These are phyloP conservation scores for Nematopogon swammerdamellus DNA, from an alignment of 2,888 invertebrate genomes.

Conservation along the genomic window DNA sequence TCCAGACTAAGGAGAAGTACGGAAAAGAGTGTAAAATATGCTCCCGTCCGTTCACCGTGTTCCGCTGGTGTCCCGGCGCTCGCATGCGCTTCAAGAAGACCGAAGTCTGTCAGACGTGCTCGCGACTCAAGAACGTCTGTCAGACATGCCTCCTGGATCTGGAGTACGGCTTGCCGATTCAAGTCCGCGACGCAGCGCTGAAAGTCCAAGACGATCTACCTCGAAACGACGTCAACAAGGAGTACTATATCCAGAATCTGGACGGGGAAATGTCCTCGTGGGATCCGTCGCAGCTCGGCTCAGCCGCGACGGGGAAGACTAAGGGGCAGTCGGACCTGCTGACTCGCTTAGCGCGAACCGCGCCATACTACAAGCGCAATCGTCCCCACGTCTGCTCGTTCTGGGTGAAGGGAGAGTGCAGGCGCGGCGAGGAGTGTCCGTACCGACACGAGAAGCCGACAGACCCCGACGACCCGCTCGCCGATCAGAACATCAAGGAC, in stretches of 20 bases:
- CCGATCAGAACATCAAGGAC: conserved; percentile 94
- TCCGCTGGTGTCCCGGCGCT: conserved; percentile 95
- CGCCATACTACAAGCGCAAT: conserved; percentile 94
- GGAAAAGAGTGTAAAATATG: conserved; percentile 97
- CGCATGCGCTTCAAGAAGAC: conserved; percentile 96
- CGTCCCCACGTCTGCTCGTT: conserved; percentile 95
- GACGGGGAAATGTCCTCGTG: conserved; percentile 66
- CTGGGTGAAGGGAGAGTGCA: conserved; percentile 98
- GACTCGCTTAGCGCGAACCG: conserved; percentile 83
- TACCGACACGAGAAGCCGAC: conserved; percentile 95
- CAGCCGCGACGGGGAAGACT: conserved; percentile 66
- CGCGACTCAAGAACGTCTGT: conserved; percentile 92
- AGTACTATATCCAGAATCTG: conserved; percentile 90
- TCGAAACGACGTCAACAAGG: conserved; percentile 91
- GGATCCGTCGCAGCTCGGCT: conserved; percentile 53
- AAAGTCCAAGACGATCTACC: conserved; percentile 90
- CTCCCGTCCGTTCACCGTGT: conserved; percentile 90
- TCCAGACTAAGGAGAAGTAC: conserved; percentile 90
- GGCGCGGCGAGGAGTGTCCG: conserved; percentile 94
- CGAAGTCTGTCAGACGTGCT: conserved; percentile 95
- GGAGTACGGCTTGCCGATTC: conserved; percentile 85
- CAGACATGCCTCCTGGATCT: conserved; percentile 93
- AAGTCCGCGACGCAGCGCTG: conserved; percentile 88
- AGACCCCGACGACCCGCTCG: conserved; percentile 94
- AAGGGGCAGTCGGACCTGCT: conserved; percentile 79